Percentiles rank a stretch among this genome's conserved stretches.
Evolutionary conservation across 1,140 invertebrate species (phyloP).

Genomic region (Subanguina moxae): DNA sequence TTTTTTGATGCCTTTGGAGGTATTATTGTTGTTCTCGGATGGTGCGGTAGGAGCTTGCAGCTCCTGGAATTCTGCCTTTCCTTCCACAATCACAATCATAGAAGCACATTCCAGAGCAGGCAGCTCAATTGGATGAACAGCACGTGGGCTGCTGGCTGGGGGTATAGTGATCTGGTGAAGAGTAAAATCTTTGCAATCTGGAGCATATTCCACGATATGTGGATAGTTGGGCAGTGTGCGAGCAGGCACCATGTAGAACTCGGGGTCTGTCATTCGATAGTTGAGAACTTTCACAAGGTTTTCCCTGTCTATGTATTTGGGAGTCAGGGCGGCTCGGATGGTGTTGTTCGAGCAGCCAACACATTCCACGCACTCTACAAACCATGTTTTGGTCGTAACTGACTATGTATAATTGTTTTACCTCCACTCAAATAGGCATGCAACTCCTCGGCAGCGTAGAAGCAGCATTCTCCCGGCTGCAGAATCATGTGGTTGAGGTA

Average conservation of each 20-base stretch:
- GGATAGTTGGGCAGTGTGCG: constrained; percentile 22
- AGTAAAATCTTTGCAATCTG: constrained; percentile 55
- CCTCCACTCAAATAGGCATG: constrained; percentile 93
- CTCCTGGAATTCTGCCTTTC: constrained; percentile 35
- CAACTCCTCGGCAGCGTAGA: constrained; percentile 81
- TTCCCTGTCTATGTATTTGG: constrained; percentile 85
- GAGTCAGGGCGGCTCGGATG: constrained; percentile 87
- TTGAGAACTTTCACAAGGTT: constrained; percentile 79
- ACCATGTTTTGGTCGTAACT: constrained; percentile 36
- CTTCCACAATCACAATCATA: constrained; percentile 48
- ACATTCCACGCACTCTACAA: constrained; percentile 89
- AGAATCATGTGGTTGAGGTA: constrained; percentile 84
- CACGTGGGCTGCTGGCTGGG: background rate
- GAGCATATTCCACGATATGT: constrained; percentile 50
- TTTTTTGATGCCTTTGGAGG: constrained; percentile 16
- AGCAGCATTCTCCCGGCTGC: constrained; percentile 84
- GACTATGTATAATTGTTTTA: constrained; percentile 58
- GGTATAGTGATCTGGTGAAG: constrained; percentile 37
- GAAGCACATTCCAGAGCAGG: constrained; percentile 50
- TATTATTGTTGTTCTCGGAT: background rate
- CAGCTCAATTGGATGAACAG: constrained; percentile 12
- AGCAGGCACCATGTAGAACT: constrained; percentile 47
- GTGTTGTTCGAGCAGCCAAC: constrained; percentile 99
- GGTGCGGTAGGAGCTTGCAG: background rate
- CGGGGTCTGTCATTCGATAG: constrained; percentile 67